phyloP scores from a whole-genome alignment of 2,113 vertebrate species.

The Nothocercus nigrocapillus region DNA sequence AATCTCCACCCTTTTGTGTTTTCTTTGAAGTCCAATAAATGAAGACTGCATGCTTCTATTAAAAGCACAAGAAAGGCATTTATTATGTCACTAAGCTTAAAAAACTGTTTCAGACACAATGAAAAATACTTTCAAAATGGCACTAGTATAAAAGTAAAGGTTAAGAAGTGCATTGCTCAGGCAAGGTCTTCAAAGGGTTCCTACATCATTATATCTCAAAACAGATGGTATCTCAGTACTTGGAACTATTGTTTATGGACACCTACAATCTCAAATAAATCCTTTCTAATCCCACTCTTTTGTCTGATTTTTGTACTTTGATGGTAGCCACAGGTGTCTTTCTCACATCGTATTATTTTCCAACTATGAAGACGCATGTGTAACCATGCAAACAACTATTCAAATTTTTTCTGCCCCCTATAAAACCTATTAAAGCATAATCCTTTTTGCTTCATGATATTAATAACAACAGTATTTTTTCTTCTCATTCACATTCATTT shows the following conservation, averaged over 20 bases:
- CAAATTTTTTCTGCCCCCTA: neutral
- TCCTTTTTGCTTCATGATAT: neutral
- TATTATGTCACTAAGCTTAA: constrained; percentile 48
- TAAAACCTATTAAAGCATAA: neutral
- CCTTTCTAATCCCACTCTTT: constrained; percentile 75
- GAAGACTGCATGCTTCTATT: constrained; percentile 43
- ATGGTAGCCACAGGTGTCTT: constrained; percentile 68
- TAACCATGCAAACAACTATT: neutral
- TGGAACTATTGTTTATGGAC: constrained; percentile 41
- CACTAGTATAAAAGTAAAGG: constrained; percentile 41
- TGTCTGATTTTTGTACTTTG: constrained; percentile 74
- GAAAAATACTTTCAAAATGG: constrained; percentile 46
- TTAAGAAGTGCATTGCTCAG: constrained; percentile 62
- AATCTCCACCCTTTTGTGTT: constrained; percentile 28
- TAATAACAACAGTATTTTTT: neutral
- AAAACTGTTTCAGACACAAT: constrained; percentile 29
- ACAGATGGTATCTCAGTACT: constrained; percentile 72
- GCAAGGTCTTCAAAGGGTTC: constrained; percentile 78
- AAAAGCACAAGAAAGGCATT: constrained; percentile 54
- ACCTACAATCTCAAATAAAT: constrained; percentile 59
- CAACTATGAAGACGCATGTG: neutral
- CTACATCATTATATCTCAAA: constrained; percentile 75
- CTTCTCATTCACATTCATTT: neutral
- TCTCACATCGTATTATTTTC: neutral
- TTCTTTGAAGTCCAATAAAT: constrained; percentile 62